A percentile compares a stretch with the other conserved stretches of the same genome.
Conservation (phyloP, 2,797 vertebrate genomes). For the Onychomys arenicola region DNA sequence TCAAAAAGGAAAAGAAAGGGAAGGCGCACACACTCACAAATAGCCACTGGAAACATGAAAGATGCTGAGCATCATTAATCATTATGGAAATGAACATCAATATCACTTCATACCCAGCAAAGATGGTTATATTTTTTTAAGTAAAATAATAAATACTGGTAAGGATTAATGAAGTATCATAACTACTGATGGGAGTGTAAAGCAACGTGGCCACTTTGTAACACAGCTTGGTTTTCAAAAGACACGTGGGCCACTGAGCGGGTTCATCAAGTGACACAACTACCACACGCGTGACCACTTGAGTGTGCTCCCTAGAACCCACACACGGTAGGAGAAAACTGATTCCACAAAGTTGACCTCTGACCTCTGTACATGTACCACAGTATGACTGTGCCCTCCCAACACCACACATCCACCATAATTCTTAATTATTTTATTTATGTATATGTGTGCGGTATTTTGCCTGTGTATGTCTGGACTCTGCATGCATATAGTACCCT, state of each 20-base stretch:
- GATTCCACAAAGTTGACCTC: neutral
- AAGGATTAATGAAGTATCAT: neutral
- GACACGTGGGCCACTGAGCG: neutral
- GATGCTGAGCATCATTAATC: constrained; percentile 31
- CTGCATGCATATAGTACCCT: neutral
- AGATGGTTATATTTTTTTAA: neutral
- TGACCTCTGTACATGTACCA: neutral
- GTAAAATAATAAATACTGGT: constrained; percentile 33
- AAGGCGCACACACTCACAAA: neutral
- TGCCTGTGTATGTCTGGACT: neutral
- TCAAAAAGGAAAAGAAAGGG: neutral
- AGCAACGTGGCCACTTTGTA: neutral
- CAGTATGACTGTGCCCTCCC: neutral
- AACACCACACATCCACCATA: neutral
- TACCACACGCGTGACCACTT: neutral
- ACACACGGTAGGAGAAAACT: neutral
- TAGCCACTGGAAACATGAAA: neutral
- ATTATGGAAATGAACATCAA: constrained; percentile 55
- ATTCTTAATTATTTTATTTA: neutral
- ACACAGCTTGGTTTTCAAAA: constrained; percentile 50
- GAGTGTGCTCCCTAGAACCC: neutral
- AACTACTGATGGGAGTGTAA: neutral
- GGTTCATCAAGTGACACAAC: neutral
- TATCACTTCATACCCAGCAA: constrained; percentile 15
- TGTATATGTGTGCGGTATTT: neutral